These are phyloP conservation scores for Peromyscus nudipes DNA, from an alignment of 2,797 vertebrate species.

Conservation along the genomic window DNA sequence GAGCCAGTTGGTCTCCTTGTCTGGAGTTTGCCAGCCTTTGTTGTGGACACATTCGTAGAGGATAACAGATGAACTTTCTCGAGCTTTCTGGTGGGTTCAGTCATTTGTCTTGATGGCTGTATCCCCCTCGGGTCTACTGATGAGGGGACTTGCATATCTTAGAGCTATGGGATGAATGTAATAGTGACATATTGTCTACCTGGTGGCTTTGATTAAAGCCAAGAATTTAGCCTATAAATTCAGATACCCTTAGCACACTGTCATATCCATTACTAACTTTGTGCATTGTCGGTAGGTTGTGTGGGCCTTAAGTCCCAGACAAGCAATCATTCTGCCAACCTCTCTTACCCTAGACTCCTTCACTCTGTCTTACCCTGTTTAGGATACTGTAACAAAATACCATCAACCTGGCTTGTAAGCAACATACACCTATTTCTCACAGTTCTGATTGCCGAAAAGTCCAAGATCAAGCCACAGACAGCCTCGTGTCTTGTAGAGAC, in stretches of 20 bases:
- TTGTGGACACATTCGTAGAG: neutral
- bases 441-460: neutral
- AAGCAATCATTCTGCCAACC: neutral
- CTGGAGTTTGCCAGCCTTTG: neutral
- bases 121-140: neutral
- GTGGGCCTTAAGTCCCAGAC: neutral
- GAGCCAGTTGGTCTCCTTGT: neutral
- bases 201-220: neutral
- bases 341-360: neutral
- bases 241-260: too few species aligned
- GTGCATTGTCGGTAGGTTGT: neutral
- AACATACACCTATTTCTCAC: neutral
- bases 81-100: neutral
- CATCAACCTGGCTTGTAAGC: neutral
- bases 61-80: neutral
- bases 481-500: too few species aligned
- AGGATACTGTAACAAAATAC: neutral
- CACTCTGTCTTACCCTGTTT: neutral
- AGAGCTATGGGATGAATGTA: neutral
- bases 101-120: neutral
- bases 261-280: too few species aligned
- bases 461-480: neutral
- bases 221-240: neutral
- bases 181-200: neutral
- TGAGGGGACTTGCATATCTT: neutral